Base-by-base conservation (phyloP, 2,113 vertebrate genomes). In the Brachyhypopomus occidentalis region DNA sequence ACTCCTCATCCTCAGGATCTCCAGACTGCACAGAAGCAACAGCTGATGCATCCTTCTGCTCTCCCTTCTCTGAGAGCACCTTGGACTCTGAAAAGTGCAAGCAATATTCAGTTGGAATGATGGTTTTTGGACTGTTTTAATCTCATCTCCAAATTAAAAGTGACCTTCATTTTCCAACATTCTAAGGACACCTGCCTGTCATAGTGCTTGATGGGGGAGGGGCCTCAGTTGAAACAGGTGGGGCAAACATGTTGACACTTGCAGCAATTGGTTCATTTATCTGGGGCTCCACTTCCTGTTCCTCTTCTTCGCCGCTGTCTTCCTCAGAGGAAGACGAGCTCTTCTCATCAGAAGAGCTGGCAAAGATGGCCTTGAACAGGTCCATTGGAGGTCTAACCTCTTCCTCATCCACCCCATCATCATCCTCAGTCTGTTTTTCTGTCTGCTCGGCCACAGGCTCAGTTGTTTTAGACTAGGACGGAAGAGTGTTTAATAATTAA, bases 301-400 rank as follows among this genome's bases (percentile, higher is more conserved):
- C 80, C 17, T 93, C 85, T 0, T 95, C 94, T 1, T 92, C 93
- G 8, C 83, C 75, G 2, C 83, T 74, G 19, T 96, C 89, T 30
- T 71, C 95, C 36, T 94, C 95, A n/a, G 96, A 96, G 0, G 95
- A 96, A 4, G 96, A 96, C 0, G 95, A 96, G 5, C 95, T 96
- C 72, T 95, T 94, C 78, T 97, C 96, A 72, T 97, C 96, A 0
- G 96, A 99, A 4, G 97, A 99, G 85, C 92, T 91, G 72, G 92
- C 95, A 75, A 99, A 99, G 86, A 99, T 97, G 81, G 96, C 97
- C 72, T 96, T 99, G 86, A 99, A 99, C 74, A 99, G 91, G 84
- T 99, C 98, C 94, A 99, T 96, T 16, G 97, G 87, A 6, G 96
- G 97, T 27, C 93, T 88, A 20, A 84, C 90, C 87, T 92, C 94